Conservation (phyloP, 1,140 invertebrate species). For the Caenorhabditis tropicalis region DNA sequence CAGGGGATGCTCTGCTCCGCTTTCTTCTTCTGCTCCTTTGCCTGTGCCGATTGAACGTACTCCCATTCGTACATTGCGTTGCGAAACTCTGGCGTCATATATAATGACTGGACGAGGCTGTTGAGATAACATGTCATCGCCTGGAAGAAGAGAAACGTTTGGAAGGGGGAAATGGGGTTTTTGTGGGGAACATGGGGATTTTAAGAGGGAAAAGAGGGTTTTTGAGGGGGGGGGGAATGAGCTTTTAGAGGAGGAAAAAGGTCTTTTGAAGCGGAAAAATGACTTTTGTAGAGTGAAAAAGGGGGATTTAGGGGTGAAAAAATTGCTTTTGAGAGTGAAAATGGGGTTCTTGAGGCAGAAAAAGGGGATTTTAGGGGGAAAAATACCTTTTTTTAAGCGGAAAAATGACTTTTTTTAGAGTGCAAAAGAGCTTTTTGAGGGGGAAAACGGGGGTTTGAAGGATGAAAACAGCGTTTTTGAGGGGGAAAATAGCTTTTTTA, state of each 20-base stretch:
- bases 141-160: no score
- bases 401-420: not conserved
- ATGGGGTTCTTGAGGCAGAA: not conserved
- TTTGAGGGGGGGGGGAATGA: not conserved
- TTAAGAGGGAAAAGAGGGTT: no score
- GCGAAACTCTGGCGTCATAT: constrained; percentile 92
- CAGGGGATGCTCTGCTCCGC: constrained; percentile 78
- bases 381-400: not conserved
- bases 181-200: not conserved
- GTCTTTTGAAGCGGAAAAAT: not conserved
- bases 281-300: not conserved
- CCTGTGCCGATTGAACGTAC: not conserved
- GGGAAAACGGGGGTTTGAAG: not conserved
- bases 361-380: not conserved
- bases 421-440: not conserved
- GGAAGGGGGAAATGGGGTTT: no score
- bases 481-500: not conserved
- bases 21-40: constrained; percentile 75
- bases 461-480: not conserved
- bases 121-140: constrained; percentile 94
- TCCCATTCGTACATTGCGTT: constrained; percentile 83
- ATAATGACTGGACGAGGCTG: constrained; percentile 86
- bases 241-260: not conserved
- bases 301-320: not conserved
- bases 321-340: not conserved